A percentile compares a stretch with the other conserved stretches of the same genome.
These are phyloP conservation scores for Centruroides sculpturatus DNA, from an alignment of 1,140 invertebrate species.

Conservation along the genomic window DNA sequence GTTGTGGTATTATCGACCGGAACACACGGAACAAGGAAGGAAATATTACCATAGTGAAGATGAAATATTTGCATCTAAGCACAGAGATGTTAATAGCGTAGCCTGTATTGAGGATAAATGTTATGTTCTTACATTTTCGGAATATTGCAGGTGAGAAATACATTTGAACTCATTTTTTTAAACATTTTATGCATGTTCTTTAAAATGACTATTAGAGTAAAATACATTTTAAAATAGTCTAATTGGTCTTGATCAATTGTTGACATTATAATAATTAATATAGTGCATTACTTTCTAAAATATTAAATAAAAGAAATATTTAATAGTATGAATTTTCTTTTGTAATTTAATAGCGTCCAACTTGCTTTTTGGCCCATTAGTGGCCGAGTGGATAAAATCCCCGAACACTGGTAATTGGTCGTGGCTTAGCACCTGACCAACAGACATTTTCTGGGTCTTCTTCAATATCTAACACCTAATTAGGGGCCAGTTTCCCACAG, in stretches of 20 bases:
- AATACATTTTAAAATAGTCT: background rate
- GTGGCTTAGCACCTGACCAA: too few species aligned
- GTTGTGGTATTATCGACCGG: slow-evolving; percentile 93
- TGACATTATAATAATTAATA: background rate
- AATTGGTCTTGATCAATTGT: background rate
- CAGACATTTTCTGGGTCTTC: too few species aligned
- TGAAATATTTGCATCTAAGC: slow-evolving; percentile 88
- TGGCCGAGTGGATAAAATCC: too few species aligned
- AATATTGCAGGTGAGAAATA: slow-evolving; percentile 75
- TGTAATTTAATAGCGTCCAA: too few species aligned
- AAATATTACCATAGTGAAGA: slow-evolving; percentile 60
- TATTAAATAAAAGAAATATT: too few species aligned
- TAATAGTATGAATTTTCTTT: too few species aligned
- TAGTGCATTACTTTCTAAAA: too few species aligned
- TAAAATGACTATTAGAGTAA: background rate
- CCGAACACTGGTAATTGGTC: too few species aligned
- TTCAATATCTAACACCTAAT: too few species aligned
- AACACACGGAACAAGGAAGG: slow-evolving; percentile 82
- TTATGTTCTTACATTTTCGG: slow-evolving; percentile 89
- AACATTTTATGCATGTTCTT: background rate
- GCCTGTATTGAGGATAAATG: slow-evolving; percentile 97
- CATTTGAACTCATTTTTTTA: background rate
- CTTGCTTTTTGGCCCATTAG: too few species aligned
- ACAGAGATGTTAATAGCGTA: slow-evolving; percentile 84
- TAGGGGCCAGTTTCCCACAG: background rate